Evolutionary conservation across 2,113 vertebrate species (phyloP).

Genomic region (Haliaeetus leucogaster): DNA sequence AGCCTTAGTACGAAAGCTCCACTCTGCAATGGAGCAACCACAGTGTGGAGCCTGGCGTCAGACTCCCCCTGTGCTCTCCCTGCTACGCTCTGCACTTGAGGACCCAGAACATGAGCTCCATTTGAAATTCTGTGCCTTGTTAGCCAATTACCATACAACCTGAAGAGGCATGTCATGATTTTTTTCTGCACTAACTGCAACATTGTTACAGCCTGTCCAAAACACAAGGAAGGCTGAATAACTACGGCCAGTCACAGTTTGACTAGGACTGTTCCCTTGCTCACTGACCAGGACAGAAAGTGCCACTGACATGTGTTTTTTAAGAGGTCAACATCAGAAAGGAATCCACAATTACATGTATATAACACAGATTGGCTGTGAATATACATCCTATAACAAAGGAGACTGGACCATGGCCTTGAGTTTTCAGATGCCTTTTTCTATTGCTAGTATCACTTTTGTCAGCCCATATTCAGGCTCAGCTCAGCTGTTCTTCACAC

Average conservation of each 20-base stretch:
- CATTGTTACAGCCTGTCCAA: not conserved
- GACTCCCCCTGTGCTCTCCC: too few relatives aligned
- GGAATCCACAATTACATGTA: not conserved
- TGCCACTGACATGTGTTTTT: not conserved
- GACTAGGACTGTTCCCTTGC: not conserved
- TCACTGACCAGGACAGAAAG: not conserved
- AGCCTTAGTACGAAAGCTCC: not conserved
- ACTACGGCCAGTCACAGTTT: not conserved
- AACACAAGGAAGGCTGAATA: not conserved
- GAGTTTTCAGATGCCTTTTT: not conserved
- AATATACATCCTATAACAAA: not conserved
- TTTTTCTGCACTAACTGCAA: not conserved
- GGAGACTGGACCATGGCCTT: not conserved
- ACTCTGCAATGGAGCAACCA: not conserved
- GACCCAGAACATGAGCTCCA: not conserved
- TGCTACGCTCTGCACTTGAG: not conserved
- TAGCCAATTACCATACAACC: not conserved
- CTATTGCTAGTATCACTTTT: not conserved
- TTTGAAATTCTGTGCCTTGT: not conserved
- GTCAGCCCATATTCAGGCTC: not conserved
- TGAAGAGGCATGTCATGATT: not conserved
- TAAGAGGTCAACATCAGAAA: not conserved
- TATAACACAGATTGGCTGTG: not conserved
- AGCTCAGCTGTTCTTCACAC: not conserved
- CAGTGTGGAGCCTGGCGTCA: fast-evolving